These are phyloP conservation scores for Siniperca scherzeri DNA, from an alignment of 2,797 vertebrate species.

Conservation along the genomic window DNA sequence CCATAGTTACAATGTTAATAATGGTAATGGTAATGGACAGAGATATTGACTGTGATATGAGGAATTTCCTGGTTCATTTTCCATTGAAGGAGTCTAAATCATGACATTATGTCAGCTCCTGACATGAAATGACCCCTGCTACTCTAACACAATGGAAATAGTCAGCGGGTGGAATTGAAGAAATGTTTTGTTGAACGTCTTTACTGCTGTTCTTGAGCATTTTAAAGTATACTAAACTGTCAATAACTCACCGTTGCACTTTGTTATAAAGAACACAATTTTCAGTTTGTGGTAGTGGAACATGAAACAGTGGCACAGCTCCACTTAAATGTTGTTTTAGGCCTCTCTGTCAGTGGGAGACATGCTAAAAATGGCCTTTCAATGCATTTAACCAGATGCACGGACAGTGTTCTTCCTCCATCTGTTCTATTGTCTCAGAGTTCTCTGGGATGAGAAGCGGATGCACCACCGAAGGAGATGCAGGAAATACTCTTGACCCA, in stretches of 20 bases:
- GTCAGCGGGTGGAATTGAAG: neutral
- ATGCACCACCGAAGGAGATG: conserved; percentile 83
- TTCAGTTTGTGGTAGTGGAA: conserved; percentile 42
- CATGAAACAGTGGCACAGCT: conserved; percentile 66
- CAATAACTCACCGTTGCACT: conserved; percentile 24
- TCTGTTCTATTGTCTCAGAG: conserved; percentile 85
- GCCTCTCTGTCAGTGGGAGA: conserved; percentile 81
- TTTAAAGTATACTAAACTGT: conserved; percentile 15
- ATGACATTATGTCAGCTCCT: conserved; percentile 55
- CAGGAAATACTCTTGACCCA: conserved; percentile 83
- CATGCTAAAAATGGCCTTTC: conserved; percentile 82
- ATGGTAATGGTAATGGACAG: conserved; percentile 25
- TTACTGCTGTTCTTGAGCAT: neutral
- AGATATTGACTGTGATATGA: conserved; percentile 39
- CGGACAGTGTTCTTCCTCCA: conserved; percentile 86
- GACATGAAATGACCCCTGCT: conserved; percentile 60
- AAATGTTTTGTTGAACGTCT: neutral
- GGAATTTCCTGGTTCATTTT: conserved; percentile 64
- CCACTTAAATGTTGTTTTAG: conserved; percentile 78
- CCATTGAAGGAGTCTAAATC: conserved; percentile 56
- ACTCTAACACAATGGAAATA: conserved; percentile 56
- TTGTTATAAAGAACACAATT: conserved; percentile 8
- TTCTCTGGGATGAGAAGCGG: conserved; percentile 84
- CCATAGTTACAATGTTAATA: conserved; percentile 6
- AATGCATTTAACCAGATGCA: conserved; percentile 86